A percentile compares a stretch with the other conserved stretches of the same genome.
Evolutionary conservation across 2,888 invertebrate species (phyloP).

Genomic region (Ophioninae sp.): DNA sequence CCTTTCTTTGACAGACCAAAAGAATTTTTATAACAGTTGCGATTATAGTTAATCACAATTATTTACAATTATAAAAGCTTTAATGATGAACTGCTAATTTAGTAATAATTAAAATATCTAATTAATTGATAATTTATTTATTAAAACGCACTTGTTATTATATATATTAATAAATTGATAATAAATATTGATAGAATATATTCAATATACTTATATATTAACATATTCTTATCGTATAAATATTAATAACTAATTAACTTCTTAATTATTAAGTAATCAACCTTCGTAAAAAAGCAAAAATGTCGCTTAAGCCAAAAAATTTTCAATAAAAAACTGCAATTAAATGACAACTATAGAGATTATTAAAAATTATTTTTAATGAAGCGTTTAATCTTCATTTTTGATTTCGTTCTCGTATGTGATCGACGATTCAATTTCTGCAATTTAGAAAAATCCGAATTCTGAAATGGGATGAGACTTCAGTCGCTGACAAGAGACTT

Average conservation of each 20-base stretch:
- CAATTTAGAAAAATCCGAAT: not conserved
- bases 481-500: conserved; percentile 3
- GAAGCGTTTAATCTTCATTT: not conserved
- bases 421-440: not conserved
- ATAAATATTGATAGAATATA: too few species aligned
- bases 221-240: too few species aligned
- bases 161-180: too few species aligned
- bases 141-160: too few species aligned
- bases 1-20: too few species aligned
- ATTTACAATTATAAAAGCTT: too few species aligned
- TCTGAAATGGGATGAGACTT: conserved; percentile 18
- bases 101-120: too few species aligned
- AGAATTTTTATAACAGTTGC: too few species aligned
- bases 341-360: not conserved
- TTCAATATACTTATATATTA: too few species aligned
- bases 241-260: not conserved
- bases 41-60: too few species aligned
- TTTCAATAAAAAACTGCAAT: not conserved
- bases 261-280: not conserved
- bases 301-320: not conserved
- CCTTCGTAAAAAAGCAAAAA: not conserved
- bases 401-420: not conserved
- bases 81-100: too few species aligned
- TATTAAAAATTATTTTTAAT: not conserved
- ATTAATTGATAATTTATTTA: too few species aligned